A percentile compares a stretch with the other conserved stretches of the same genome.
These are phyloP conservation scores for Pitangus sulphuratus DNA, from an alignment of 2,797 vertebrate genomes.

Conservation along the genomic window DNA sequence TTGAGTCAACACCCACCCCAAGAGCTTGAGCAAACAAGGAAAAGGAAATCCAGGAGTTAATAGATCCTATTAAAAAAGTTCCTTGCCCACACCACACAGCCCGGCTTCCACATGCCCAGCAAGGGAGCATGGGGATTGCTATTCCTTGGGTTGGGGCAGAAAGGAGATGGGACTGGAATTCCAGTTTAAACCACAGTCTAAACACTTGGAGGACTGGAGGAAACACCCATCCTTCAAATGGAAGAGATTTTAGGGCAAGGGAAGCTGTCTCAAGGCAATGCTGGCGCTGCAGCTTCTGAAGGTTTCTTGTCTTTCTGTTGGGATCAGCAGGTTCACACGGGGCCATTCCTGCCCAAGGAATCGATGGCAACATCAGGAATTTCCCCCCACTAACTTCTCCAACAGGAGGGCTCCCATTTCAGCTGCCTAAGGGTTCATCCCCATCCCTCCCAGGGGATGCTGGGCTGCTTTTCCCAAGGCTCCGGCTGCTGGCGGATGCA, in stretches of 20 bases:
- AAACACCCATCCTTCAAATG: not conserved
- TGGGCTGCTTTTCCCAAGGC: not conserved
- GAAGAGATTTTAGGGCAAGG: not conserved
- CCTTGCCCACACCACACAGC: accelerated
- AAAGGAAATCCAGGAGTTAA: not conserved
- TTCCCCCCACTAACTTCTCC: not conserved
- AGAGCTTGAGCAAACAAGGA: not conserved
- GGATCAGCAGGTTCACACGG: accelerated
- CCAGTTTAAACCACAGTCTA: not conserved
- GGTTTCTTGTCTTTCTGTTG: not conserved
- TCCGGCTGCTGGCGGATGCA: not conserved
- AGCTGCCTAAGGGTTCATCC: not conserved
- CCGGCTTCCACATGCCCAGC: not conserved
- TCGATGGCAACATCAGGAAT: not conserved
- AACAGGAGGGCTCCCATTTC: accelerated
- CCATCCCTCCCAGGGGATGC: not conserved
- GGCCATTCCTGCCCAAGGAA: not conserved
- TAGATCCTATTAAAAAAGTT: not conserved
- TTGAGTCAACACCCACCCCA: not conserved
- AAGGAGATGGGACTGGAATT: not conserved
- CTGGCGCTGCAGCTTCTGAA: not conserved
- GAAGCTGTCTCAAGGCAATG: not conserved
- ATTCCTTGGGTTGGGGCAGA: not conserved
- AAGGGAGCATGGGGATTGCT: accelerated
- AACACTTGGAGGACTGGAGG: not conserved